These are phyloP conservation scores for Parascotia fuliginaria DNA, from an alignment of 2,888 invertebrate genomes.

Conservation along the genomic window DNA sequence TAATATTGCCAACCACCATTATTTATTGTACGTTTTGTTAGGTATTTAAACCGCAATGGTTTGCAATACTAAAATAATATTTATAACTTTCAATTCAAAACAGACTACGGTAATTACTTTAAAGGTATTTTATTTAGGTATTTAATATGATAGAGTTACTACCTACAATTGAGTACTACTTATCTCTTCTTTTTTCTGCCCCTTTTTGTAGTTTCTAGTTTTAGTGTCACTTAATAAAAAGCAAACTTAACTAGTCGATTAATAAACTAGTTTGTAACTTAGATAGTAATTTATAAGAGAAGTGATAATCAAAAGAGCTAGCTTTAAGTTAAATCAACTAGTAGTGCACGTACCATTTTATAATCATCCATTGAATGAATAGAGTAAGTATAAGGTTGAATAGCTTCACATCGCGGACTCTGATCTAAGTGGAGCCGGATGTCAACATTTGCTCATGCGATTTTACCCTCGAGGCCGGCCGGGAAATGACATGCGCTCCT, in stretches of 20 bases:
- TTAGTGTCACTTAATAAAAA: too few relatives aligned
- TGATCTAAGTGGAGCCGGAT: constrained; percentile 63
- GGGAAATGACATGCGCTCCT: constrained; percentile 73
- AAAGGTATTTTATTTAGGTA: not conserved
- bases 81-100: not conserved
- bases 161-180: too few relatives aligned
- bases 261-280: too few relatives aligned
- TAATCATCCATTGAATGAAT: constrained; percentile 24
- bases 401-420: constrained; percentile 37
- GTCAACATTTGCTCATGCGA: constrained; percentile 78
- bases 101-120: not conserved
- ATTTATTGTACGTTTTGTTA: not conserved
- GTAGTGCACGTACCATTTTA: constrained; percentile 4
- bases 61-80: not conserved
- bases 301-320: too few relatives aligned
- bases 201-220: too few relatives aligned
- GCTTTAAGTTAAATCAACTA: not conserved
- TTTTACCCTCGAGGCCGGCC: constrained; percentile 62
- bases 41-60: not conserved
- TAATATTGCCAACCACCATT: not conserved
- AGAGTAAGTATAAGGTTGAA: constrained; percentile 36
- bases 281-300: too few relatives aligned
- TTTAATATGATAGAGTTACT: too few relatives aligned
- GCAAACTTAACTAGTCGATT: too few relatives aligned
- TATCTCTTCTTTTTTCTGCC: too few relatives aligned